Base-by-base conservation (phyloP, 2,888 invertebrate species). In the Pocota personata region DNA sequence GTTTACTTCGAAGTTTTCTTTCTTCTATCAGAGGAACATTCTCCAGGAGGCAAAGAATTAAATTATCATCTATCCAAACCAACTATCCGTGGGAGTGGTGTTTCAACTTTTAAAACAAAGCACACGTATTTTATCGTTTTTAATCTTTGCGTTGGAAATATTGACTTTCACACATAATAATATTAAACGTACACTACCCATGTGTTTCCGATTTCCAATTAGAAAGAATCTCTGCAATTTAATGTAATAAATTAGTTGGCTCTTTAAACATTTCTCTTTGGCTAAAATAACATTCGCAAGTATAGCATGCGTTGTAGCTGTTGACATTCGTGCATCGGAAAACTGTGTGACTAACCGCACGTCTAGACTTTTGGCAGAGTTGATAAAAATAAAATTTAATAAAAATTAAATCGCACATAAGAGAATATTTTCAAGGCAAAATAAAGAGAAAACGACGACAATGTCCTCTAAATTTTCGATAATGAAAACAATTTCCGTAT, bases 111-210 rank as follows among this genome's bases (percentile, higher is more conserved):
- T 2, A 50, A 50, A 66, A 52, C 66, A 66, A 35, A 8, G 14
- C 10, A n/a, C 30, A 14, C 21, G 50, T 50, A 50, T 67, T 55
- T 40, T 37, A 40, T 52, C 40, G 35, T 37, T 52, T 52, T 64
- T 48, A 48, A 40, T 37, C 60, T 37, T 52, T 16, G 16, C 19
- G 16, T 24, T 40, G 35, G 14, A 55, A 67, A 12, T 52, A 67
- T 67, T 67, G 52, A 52, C 40, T 10, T 46, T 55, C 52, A n/a
- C 67, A 67, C 52, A 52, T 27, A 67, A 67, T 67, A 55, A 67
- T 55, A 55, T 40, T 30, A 24, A 55, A 16, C 10, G 12, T 40
- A 67, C 67, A 67, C 67, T 52, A 40, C 19, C 67, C 67, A 67
- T 67, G 16, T 67, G 67, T 48, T 35, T 48, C 24, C 48, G 14